phyloP scores from a whole-genome alignment of 2,888 invertebrate genomes.

The Zeuzera pyrina region DNA sequence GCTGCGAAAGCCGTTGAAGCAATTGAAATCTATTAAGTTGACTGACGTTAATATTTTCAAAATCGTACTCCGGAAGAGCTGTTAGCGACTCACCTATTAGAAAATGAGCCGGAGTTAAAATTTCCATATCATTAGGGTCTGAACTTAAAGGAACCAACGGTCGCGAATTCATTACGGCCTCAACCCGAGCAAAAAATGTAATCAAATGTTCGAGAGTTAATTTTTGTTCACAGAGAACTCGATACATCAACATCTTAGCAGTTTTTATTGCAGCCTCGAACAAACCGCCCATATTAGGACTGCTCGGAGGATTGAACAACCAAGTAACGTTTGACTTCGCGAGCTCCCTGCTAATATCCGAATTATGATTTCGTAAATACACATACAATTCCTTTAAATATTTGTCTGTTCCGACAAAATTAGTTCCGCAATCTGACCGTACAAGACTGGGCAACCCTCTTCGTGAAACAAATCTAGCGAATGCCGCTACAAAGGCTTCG shows the following conservation, averaged over 20 bases:
- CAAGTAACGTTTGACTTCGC: conserved; percentile 4
- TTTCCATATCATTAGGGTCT: background rate
- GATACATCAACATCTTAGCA: background rate
- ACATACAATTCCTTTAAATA: conserved; percentile 3
- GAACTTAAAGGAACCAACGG: background rate
- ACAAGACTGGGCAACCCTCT: background rate
- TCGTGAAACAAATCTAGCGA: background rate
- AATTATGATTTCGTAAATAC: conserved; percentile 1
- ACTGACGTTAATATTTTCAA: background rate
- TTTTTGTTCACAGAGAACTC: background rate
- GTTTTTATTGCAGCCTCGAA: conserved; percentile 1
- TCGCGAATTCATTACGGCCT: background rate
- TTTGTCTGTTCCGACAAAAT: background rate
- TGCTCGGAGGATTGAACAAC: conserved; percentile 7
- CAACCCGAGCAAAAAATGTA: background rate
- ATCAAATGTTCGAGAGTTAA: background rate
- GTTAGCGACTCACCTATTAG: background rate
- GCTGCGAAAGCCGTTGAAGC: background rate
- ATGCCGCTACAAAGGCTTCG: background rate
- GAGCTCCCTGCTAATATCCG: background rate
- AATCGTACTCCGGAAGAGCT: background rate
- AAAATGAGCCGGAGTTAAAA: conserved; percentile 1
- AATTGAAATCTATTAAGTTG: background rate
- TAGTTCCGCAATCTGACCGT: background rate
- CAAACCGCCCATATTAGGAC: background rate